Percentiles rank a stretch among this genome's conserved stretches.
Conservation (phyloP, 2,113 vertebrate species). For the Bujurquina vittata region DNA sequence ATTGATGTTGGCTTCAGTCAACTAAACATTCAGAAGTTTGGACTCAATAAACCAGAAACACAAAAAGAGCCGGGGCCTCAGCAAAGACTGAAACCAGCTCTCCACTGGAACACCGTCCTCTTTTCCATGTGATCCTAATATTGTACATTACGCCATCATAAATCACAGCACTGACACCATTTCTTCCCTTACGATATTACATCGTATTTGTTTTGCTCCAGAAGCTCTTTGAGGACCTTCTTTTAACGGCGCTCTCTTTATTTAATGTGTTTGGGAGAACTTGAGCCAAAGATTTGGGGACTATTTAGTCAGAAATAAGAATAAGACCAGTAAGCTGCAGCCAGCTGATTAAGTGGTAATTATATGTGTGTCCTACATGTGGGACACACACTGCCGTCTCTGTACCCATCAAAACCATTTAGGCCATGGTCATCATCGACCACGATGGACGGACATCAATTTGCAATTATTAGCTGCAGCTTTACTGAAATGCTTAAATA, state of each 20-base stretch:
- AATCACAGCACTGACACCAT: background rate
- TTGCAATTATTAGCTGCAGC: background rate
- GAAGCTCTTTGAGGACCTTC: background rate
- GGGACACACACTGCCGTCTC: no score
- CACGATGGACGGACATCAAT: no score
- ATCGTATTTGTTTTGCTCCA: background rate
- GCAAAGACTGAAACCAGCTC: background rate
- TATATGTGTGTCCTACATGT: no score
- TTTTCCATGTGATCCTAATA: background rate
- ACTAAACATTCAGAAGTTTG: background rate
- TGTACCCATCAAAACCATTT: no score
- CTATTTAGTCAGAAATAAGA: background rate
- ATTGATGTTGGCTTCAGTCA: conserved; percentile 8
- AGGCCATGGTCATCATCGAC: no score
- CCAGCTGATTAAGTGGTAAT: background rate
- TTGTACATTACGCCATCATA: background rate
- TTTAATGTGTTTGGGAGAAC: background rate
- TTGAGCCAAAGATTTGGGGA: background rate
- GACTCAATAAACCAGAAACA: background rate
- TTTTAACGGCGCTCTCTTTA: background rate
- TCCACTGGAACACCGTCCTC: background rate
- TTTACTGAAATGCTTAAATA: background rate
- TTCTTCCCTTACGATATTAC: background rate
- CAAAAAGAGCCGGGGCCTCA: background rate
- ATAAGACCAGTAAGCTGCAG: background rate